A percentile compares a stretch with the other conserved stretches of the same genome.
phyloP scores from a whole-genome alignment of 2,797 vertebrate genomes.

The Pogonophryne albipinna region DNA sequence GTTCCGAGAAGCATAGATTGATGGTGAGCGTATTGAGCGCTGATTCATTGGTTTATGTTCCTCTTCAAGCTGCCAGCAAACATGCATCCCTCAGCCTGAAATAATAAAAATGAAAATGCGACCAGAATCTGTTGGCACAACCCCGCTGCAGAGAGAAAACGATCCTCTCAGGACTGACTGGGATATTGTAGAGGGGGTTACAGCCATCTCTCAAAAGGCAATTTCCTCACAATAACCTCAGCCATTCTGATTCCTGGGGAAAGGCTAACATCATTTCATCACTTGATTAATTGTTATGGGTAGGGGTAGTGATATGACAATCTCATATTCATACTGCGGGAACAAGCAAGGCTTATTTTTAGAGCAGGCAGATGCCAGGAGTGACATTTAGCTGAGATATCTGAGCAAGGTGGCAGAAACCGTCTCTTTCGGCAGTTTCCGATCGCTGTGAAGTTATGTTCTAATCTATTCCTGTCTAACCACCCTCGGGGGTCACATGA shows the following conservation, averaged over 20 bases:
- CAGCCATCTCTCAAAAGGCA: conserved; percentile 74
- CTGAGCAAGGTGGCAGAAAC: conserved; percentile 48
- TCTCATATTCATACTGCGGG: conserved; percentile 73
- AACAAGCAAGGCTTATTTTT: conserved; percentile 75
- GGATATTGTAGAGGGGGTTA: conserved; percentile 60
- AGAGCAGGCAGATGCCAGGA: conserved; percentile 68
- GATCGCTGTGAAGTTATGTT: conserved; percentile 51
- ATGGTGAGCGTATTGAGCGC: conserved; percentile 41
- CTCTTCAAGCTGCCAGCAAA: conserved; percentile 42
- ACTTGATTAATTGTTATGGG: conserved; percentile 83
- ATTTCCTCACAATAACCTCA: conserved; percentile 70
- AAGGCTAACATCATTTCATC: conserved; percentile 72
- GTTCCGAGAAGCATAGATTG: conserved; percentile 26
- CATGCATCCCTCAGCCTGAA: conserved; percentile 57
- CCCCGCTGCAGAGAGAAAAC: conserved; percentile 50
- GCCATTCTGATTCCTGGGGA: conserved; percentile 68
- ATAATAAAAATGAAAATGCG: conserved; percentile 54
- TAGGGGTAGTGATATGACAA: conserved; percentile 76
- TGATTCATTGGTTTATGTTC: conserved; percentile 55
- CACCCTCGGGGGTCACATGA: conserved; percentile 36
- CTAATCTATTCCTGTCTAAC: conserved; percentile 32
- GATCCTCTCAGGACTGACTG: conserved; percentile 62
- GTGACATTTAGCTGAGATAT: conserved; percentile 62
- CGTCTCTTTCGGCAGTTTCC: conserved; percentile 39
- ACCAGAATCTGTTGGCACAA: conserved; percentile 31